These are phyloP conservation scores for Apomyelois bistriatella DNA, from an alignment of 2,888 invertebrate genomes.

Conservation along the genomic window DNA sequence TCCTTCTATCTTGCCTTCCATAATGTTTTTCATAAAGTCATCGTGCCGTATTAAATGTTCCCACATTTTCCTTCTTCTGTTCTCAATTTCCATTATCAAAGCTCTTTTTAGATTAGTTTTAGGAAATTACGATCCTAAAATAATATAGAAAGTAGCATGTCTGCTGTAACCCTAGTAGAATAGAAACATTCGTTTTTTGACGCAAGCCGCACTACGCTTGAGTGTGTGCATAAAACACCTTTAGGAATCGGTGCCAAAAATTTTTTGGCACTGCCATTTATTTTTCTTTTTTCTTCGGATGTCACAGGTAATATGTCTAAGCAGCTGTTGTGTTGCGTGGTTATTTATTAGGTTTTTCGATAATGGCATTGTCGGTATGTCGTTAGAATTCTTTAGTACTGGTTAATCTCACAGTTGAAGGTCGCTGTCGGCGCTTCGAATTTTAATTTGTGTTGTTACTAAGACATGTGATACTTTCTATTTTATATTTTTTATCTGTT, in stretches of 20 bases:
- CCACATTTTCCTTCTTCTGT: too few species aligned
- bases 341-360: constrained; percentile 27
- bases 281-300: constrained; percentile 34
- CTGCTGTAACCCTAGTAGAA: too few species aligned
- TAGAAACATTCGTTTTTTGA: constrained; percentile 20
- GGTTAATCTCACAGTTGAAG: constrained; percentile 5
- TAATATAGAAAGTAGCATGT: too few species aligned
- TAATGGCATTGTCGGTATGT: constrained; percentile 12
- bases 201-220: constrained; percentile 21
- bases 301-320: constrained; percentile 56
- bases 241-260: constrained; percentile 33
- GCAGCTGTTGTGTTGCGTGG: constrained; percentile 28
- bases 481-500: too few species aligned
- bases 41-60: too few species aligned
- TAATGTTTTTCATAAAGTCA: too few species aligned
- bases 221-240: constrained; percentile 42
- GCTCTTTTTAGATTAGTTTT: too few species aligned
- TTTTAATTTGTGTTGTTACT: not conserved
- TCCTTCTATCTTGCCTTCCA: too few species aligned
- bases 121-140: too few species aligned
- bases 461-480: not conserved
- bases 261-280: constrained; percentile 40
- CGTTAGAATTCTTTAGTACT: not conserved
- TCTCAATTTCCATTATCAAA: too few species aligned
- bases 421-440: not conserved